A percentile compares a stretch with the other conserved stretches of the same genome.
These are phyloP conservation scores for Drosophila bifasciata DNA, from an alignment of 1,140 invertebrate species.

Conservation along the genomic window DNA sequence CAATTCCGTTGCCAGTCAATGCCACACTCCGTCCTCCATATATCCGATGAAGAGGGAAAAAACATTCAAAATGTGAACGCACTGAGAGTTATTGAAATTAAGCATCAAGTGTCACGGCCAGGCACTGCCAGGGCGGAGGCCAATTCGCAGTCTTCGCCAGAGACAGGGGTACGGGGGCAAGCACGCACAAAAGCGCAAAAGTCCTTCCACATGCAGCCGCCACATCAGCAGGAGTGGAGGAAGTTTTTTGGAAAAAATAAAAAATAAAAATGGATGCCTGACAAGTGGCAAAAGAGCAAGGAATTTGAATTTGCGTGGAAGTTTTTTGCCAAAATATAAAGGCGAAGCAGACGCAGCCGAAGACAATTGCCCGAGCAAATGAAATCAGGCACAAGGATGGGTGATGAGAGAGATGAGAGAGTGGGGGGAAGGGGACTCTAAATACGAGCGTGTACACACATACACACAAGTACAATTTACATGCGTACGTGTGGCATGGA, in stretches of 20 bases:
- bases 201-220: constrained; percentile 59
- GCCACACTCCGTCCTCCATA: constrained; percentile 38
- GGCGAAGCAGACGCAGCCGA: constrained; percentile 66
- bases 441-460: constrained; percentile 33
- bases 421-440: constrained; percentile 24
- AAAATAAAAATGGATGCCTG: constrained; percentile 66
- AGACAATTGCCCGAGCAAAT: constrained; percentile 77
- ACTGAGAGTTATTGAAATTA: constrained; percentile 79
- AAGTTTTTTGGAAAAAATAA: neutral
- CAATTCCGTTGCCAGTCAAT: constrained; percentile 65
- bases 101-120: constrained; percentile 75
- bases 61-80: constrained; percentile 58
- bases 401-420: constrained; percentile 4
- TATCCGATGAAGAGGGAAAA: constrained; percentile 13
- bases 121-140: constrained; percentile 43
- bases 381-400: constrained; percentile 68
- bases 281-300: constrained; percentile 77
- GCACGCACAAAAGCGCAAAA: constrained; percentile 73
- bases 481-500: constrained; percentile 72
- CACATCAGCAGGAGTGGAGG: neutral
- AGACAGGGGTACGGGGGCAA: constrained; percentile 24
- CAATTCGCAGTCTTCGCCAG: constrained; percentile 56
- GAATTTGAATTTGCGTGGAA: constrained; percentile 58
- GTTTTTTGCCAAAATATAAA: constrained; percentile 65
- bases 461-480: constrained; percentile 76